Evolutionary conservation across 2,888 invertebrate genomes (phyloP), one percentile per base, ranked within the genome.

Genomic region (Cephus spinipes): DNA sequence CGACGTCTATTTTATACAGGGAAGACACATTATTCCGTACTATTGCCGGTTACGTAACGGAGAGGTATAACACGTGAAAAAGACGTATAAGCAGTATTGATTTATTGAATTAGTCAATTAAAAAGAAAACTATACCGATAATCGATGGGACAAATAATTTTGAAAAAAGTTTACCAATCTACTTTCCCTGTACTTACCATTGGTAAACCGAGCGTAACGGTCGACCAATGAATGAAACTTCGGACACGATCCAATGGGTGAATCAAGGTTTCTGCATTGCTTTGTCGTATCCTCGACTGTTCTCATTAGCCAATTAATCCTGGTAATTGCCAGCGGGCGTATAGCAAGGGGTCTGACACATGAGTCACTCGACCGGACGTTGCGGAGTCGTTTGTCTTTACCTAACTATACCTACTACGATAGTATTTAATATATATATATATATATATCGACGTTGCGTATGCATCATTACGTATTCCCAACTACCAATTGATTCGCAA

Each of bases 281-380:
- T 83, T 81, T 79, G 83, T 77, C 81, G 82, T 55, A 83, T 84
- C 81, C 81, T 80, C 75, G 83, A 81, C 81, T 79, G 75, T 31
- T 83, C 86, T 88, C 84, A 87, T 89, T 87, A 87, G 84, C 80
- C 88, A 87, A 89, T 89, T 90, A 89, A 88, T 86, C 84, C 83
- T 85, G 82, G 84, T 89, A 88, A 89, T 89, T 88, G 87, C 82
- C 82, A 32, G 31, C 32, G 71, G 71, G 55, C 55, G 55, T 55
- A 55, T 55, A 55, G 55, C 55, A 12, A 12, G 71, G 32, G 31
- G 71, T 30, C 71, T 71, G 71, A 32, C 71, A 71, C 71, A 71
- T 71, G 71, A 71, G 6, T 71, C 71, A 71, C 71, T 71, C 32
- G 31, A 32, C 71, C 71, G 71, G 71, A 71, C 71, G 71, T 71